Base-by-base conservation (phyloP, 1,140 invertebrate genomes). In the Drosophila lacertosa region DNA sequence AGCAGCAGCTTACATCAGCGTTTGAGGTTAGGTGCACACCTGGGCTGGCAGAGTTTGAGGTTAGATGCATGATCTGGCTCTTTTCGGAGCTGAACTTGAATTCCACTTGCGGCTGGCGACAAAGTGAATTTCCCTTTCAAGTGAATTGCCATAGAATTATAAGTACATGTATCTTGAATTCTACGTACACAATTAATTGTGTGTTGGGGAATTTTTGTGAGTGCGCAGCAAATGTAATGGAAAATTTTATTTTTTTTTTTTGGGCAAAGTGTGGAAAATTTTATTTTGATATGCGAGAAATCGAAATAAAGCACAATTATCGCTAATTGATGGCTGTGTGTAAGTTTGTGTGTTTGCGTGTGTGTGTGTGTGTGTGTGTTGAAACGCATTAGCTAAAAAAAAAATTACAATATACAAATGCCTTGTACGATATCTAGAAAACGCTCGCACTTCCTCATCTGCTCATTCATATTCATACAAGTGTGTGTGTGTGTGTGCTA, bases 211-310 rank as follows among this genome's bases (percentile, higher is more conserved):
- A n/a, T n/a, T 53, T 48, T 63, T 18, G 48, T 48, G 39, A 32
- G 29, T 42, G 40, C 22, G 47, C 26, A 51, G 18, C 35, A 11
- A 20, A n/a, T 45, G 37, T 11, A 80, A 76, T 80, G 77, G 77
- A 83, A 83, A 83, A 71, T 78, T 82, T 81, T 62, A 44, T 63
- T 53, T 64, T 55, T 55, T 65, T 54, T 55, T 42, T 48, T 66
- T 76, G 74, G 58, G 42, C 40, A 42, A 77, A 74, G 40, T 79
- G 45, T 69, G 80, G 80, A 80, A 84, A 86, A 77, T 86, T 84
- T 80, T n/a, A n/a, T n/a, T 75, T 62, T 47, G 60, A 55, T 70
- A 37, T 40, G 29, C 24, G 55, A 53, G 54, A 67, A 75, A 83
- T 77, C 60, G 53, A 60, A 80, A 69, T 64, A 59, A 86, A 77